Evolutionary conservation across 1,140 invertebrate genomes (phyloP).

Genomic region (Drosophila mojavensis): DNA sequence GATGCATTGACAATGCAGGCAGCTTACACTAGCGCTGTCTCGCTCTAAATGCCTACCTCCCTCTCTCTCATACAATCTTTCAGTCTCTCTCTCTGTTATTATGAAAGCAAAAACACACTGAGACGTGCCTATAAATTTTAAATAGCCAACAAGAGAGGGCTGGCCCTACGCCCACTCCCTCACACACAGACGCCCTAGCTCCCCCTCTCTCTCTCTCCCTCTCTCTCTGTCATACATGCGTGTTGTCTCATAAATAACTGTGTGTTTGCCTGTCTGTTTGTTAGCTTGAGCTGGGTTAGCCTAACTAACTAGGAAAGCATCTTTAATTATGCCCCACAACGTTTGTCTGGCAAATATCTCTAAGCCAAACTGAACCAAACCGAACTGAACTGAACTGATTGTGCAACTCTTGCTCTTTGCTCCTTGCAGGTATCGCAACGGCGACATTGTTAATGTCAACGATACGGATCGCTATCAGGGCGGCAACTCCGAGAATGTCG

Average conservation of each 20-base stretch:
- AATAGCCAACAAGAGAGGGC: constrained; percentile 38
- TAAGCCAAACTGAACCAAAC: no score
- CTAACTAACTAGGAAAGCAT: constrained; percentile 28
- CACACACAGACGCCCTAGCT: no score
- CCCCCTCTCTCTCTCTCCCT: background rate
- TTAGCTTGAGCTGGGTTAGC: constrained; percentile 3
- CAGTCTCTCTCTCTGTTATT: constrained; percentile 31
- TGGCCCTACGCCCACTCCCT: background rate
- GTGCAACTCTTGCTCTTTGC: background rate
- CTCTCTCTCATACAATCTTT: background rate
- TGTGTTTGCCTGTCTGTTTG: constrained; percentile 11
- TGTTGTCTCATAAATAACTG: constrained; percentile 44
- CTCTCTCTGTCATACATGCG: constrained; percentile 9
- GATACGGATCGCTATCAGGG: constrained; percentile 89
- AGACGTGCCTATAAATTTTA: constrained; percentile 62
- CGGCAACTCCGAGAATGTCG: constrained; percentile 89
- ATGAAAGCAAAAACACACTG: constrained; percentile 56
- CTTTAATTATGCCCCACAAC: constrained; percentile 48
- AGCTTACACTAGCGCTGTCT: background rate
- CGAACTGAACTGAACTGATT: constrained; percentile 12
- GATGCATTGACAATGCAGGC: constrained; percentile 31
- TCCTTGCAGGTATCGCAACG: constrained; percentile 89
- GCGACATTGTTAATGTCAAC: constrained; percentile 87
- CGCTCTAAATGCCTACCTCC: background rate
- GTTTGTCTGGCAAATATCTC: constrained; percentile 20